phyloP scores from a whole-genome alignment of 2,888 invertebrate species.

The Cinara cedri region DNA sequence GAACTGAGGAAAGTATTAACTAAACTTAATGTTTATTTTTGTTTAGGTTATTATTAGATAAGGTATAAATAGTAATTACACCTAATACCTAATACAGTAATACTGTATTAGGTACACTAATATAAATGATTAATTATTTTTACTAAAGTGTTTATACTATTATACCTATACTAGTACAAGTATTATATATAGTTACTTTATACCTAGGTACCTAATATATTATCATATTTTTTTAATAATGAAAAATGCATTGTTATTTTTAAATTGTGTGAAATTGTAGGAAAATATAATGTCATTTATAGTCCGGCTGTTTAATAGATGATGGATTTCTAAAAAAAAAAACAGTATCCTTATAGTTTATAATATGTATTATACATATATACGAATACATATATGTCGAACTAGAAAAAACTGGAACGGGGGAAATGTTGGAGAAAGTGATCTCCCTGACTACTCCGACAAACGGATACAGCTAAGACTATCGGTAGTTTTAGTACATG shows the following conservation, averaged over 20 bases:
- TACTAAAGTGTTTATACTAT: too few species aligned
- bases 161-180: too few species aligned
- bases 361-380: too few species aligned
- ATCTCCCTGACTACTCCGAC: conserved; percentile 30
- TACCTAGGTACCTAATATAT: too few species aligned
- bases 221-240: neutral
- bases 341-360: neutral
- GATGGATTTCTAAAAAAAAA: conserved; percentile 51
- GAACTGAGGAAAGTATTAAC: too few species aligned
- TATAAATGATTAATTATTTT: too few species aligned
- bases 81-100: too few species aligned
- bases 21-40: too few species aligned
- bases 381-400: neutral
- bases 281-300: conserved; percentile 1
- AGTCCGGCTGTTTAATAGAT: conserved; percentile 11
- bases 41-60: too few species aligned
- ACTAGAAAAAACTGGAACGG: conserved; percentile 50
- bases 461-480: conserved; percentile 29
- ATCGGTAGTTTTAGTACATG: conserved; percentile 49
- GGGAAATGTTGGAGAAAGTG: conserved; percentile 54
- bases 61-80: too few species aligned
- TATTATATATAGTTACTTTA: too few species aligned
- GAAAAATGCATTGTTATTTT: conserved; percentile 10
- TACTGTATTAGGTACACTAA: too few species aligned
- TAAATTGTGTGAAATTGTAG: conserved; percentile 17